phyloP scores from a whole-genome alignment of 1,140 invertebrate species.

The Megalonaias nervosa region DNA sequence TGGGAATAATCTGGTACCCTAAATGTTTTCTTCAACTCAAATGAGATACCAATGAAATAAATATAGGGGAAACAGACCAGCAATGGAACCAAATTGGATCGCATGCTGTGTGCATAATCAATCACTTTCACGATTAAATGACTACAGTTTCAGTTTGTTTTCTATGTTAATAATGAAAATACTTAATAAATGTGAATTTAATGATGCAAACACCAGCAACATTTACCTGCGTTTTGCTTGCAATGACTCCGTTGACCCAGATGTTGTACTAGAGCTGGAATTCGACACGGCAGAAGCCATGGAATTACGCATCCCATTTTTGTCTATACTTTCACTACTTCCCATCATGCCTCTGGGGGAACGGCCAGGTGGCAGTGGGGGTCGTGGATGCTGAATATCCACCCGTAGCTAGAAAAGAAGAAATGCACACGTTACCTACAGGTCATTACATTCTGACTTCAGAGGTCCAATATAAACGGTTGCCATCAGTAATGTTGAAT shows the following conservation, averaged over 20 bases:
- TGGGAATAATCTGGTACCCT: too few relatives aligned
- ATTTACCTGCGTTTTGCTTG: conserved; percentile 80
- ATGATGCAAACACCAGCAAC: conserved; percentile 6
- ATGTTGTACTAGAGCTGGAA: conserved; percentile 41
- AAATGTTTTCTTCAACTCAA: too few relatives aligned
- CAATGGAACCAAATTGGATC: too few relatives aligned
- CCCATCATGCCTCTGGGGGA: conserved; percentile 15
- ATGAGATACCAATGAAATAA: too few relatives aligned
- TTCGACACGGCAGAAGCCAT: conserved; percentile 48
- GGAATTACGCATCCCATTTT: conserved; percentile 45
- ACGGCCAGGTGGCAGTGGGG: neutral
- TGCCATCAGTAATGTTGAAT: too few relatives aligned
- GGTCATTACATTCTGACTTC: neutral
- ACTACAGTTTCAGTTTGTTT: too few relatives aligned
- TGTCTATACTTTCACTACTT: conserved; percentile 31
- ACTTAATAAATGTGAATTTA: conserved; percentile 1
- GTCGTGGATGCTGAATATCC: conserved; percentile 21
- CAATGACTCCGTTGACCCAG: conserved; percentile 75
- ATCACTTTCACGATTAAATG: too few relatives aligned
- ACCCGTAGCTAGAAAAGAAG: conserved; percentile 15
- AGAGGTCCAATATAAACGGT: too few relatives aligned
- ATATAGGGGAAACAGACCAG: too few relatives aligned
- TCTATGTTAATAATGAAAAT: too few relatives aligned
- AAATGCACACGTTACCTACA: neutral
- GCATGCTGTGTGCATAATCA: too few relatives aligned